Conservation (phyloP, 2,113 vertebrate genomes). For the Benitochromis conjunctus region DNA sequence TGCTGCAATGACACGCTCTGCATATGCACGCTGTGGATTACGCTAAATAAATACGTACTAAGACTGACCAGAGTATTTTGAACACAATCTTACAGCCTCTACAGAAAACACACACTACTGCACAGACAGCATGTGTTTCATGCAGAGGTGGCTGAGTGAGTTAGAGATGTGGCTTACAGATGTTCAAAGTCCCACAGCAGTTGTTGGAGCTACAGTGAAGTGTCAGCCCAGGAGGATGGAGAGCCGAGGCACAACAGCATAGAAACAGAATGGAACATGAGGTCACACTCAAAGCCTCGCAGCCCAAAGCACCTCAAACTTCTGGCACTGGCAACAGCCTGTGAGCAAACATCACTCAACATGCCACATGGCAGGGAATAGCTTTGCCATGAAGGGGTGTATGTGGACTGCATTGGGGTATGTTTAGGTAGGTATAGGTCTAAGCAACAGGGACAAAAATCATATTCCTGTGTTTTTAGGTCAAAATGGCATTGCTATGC, state of each 20-base stretch:
- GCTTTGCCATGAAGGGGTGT: not conserved
- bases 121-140: slow-evolving; percentile 23
- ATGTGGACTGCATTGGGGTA: not conserved
- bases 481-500: not conserved
- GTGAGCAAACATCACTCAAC: slow-evolving; percentile 53
- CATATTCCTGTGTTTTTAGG: not conserved
- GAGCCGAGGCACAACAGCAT: slow-evolving; percentile 48
- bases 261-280: slow-evolving; percentile 73
- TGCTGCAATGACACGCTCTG: not conserved
- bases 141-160: slow-evolving; percentile 43
- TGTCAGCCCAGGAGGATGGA: slow-evolving; percentile 53
- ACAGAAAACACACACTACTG: slow-evolving; percentile 9
- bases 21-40: not conserved
- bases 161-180: slow-evolving; percentile 61
- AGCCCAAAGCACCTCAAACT: slow-evolving; percentile 43
- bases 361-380: not conserved
- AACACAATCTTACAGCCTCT: slow-evolving; percentile 20
- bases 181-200: slow-evolving; percentile 70
- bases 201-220: slow-evolving; percentile 65
- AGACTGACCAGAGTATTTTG: slow-evolving; percentile 20
- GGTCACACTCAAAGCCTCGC: slow-evolving; percentile 62
- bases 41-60: not conserved
- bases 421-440: not conserved
- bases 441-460: not conserved
- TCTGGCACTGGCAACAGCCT: slow-evolving; percentile 40